Base-by-base conservation (phyloP, 2,888 invertebrate genomes). In the Chymomyza amoena region DNA sequence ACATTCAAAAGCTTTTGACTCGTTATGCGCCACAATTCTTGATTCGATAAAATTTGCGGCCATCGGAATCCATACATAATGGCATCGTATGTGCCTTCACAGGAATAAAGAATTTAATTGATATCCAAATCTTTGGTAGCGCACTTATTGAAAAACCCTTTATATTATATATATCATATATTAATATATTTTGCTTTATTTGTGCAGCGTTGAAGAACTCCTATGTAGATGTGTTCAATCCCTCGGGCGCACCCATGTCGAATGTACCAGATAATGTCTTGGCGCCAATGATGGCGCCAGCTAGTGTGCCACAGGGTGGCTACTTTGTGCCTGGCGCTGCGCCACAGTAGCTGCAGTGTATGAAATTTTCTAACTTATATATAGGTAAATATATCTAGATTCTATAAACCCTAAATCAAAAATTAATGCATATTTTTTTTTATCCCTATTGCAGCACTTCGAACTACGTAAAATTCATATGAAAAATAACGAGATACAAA, bases 181-280 rank as follows among this genome's bases (percentile, higher is more conserved):
- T n/a, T n/a, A n/a, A n/a, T n/a, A 39, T 15, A 18, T 20, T n/a
- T 4, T 10, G 36, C 64, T 20, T 70, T 68, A 32, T 52, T 62
- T 68, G 92, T 90, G 7, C 91, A 97, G 96, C 96, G 88, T 93
- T 96, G 88, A 95, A 96, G 92, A 95, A 95, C 88, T 95, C 96
- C 72, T 98, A 98, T 92, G 96, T 98, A 81, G 97, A 98, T 92
- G 96, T 98, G 70, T 95, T 97, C 92, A 96, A 96, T 93, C 96
- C 96, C 56, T 92, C 93, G 77, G 95, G 95, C 66, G 91, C 91
- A 54, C 88, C 90, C 32, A 81, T 89, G 72, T 81, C 90, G 13
- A 90, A 90, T 68, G 79, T 88, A 45, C 79, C 89, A 18, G 91
- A 91, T 72, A 90, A 89, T 77, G 89, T 92, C 36, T 72, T 92